Evolutionary conservation across 2,113 vertebrate species (phyloP).

Genomic region (Octodon degus): DNA sequence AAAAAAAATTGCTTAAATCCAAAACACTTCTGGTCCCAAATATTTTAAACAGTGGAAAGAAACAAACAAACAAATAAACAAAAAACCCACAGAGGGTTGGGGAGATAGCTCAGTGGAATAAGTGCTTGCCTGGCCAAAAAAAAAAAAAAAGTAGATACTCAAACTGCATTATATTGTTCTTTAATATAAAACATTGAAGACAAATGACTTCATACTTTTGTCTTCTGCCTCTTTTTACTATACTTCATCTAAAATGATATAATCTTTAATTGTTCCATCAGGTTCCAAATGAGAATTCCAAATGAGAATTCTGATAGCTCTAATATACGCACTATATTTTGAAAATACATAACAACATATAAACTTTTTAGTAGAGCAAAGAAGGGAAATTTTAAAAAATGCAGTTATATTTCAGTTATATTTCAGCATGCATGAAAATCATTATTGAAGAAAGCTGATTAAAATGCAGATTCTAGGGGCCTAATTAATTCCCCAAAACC

Average conservation of each 20-base stretch:
- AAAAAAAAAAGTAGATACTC: background rate
- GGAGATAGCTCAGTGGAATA: too few relatives aligned
- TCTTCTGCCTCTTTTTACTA: background rate
- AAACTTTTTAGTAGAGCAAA: slow-evolving; percentile 54
- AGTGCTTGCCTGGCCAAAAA: too few relatives aligned
- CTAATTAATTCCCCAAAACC: background rate
- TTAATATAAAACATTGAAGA: background rate
- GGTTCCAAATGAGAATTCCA: background rate
- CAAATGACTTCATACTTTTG: background rate
- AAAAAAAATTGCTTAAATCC: background rate
- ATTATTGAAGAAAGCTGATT: slow-evolving; percentile 47
- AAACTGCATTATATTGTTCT: background rate
- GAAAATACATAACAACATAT: background rate
- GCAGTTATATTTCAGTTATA: slow-evolving; percentile 15
- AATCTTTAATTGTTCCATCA: background rate
- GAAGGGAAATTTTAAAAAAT: slow-evolving; percentile 27
- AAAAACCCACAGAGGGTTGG: too few relatives aligned
- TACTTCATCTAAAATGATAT: background rate
- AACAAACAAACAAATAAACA: too few relatives aligned
- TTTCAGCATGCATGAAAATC: slow-evolving; percentile 51
- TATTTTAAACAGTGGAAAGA: background rate
- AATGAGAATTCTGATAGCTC: background rate
- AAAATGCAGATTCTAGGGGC: slow-evolving; percentile 51
- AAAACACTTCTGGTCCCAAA: background rate
- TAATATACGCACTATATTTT: slow-evolving; percentile 15